phyloP scores from a whole-genome alignment of 2,888 invertebrate genomes.

The Oscheius sp. region DNA sequence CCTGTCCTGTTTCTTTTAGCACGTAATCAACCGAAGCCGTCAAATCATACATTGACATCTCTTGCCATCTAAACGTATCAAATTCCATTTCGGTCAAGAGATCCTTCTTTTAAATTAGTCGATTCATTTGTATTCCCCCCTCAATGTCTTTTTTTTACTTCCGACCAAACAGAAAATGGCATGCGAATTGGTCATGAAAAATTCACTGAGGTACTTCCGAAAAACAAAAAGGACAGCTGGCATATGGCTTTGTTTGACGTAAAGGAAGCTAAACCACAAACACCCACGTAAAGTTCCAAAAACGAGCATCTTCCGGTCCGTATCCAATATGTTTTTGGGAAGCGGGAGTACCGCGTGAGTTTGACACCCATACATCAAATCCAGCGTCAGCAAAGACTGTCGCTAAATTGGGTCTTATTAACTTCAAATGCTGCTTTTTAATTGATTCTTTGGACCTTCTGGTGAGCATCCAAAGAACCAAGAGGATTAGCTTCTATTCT shows the following conservation, averaged over 20 bases:
- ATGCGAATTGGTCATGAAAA: not conserved
- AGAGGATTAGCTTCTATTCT: slow-evolving; percentile 1
- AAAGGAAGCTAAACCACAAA: not conserved
- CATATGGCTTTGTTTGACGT: not conserved
- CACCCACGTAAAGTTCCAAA: slow-evolving; percentile 59
- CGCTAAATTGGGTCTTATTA: slow-evolving; percentile 34
- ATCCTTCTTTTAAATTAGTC: not conserved
- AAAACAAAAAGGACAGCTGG: not conserved
- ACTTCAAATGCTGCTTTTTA: not conserved
- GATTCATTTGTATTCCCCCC: not conserved
- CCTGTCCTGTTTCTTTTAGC: slow-evolving; percentile 77
- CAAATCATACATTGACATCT: slow-evolving; percentile 86
- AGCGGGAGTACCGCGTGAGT: slow-evolving; percentile 85
- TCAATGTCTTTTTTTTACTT: slow-evolving; percentile 1
- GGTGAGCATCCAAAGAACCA: not conserved
- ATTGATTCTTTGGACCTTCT: not conserved
- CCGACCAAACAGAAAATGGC: not conserved
- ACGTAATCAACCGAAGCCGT: slow-evolving; percentile 85
- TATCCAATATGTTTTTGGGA: slow-evolving; percentile 80
- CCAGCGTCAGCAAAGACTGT: slow-evolving; percentile 76
- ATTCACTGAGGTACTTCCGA: not conserved
- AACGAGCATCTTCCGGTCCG: slow-evolving; percentile 63
- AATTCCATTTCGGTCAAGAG: not conserved
- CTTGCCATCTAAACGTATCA: slow-evolving; percentile 81
- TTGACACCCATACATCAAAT: slow-evolving; percentile 85